Evolutionary conservation across 2,888 invertebrate species (phyloP), one percentile per base, ranked within the genome.

Genomic region (Spodoptera picta): DNA sequence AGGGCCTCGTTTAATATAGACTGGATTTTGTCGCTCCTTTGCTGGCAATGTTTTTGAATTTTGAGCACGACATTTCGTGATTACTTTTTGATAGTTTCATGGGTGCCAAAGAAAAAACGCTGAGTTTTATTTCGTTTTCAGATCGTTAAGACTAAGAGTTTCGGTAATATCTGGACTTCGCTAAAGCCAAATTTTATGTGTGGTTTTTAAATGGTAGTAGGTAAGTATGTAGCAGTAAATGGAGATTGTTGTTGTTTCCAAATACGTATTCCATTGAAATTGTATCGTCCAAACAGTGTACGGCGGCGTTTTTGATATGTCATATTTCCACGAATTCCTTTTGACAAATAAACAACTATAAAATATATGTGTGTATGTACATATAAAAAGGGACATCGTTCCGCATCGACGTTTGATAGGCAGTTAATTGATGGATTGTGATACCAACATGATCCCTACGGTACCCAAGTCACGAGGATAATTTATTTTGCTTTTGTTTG

Each of bases 401-500:
- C 54, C 55, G 50, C 45, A 65, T 68, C 57, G 68, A 77, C 75
- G 66, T 77, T 77, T 78, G 80, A 77, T 80, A 55, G 77, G 69
- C 69, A 77, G 54, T 66, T 78, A 80, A 78, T 77, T 78, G 77
- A 78, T 78, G 77, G 71, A 78, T 77, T 67, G 80, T 77, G 64
- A 79, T 65, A 70, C 66, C 73, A 60, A 53, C 74, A 76, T 69
- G 71, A 69, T 78, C 80, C 73, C 69, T 44, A 55, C 43, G 59
- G 79, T 65, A 57, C 76, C 70, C 72, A 24, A 76, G 65, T 64
- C 64, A 58, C 56, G 61, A 59, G 60, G 59, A 77, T 78, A 80
- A 80, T 80, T 77, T 80, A 78, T 78, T 80, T 77, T 68, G 56
- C 66, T 66, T 77, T 80, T 77, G 77, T 77, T 77, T 80, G 64